Evolutionary conservation across 2,113 vertebrate genomes (phyloP).

Genomic region (Abramis brama): DNA sequence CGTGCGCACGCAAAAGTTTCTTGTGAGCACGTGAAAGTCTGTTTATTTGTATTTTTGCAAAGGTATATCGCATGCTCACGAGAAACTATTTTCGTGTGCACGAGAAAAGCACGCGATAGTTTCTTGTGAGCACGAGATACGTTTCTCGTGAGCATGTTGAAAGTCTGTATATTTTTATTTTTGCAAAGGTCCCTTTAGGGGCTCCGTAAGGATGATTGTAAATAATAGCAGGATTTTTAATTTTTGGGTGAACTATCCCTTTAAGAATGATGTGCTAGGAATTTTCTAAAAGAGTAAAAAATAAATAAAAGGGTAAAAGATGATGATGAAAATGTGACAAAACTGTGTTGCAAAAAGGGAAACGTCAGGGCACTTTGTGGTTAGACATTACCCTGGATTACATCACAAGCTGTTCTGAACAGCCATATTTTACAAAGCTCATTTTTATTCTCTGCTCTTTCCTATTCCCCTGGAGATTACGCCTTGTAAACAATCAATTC

Average conservation of each 20-base stretch:
- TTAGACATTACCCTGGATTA: constrained; percentile 27
- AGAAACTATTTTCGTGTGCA: no score
- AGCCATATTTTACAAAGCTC: constrained; percentile 22
- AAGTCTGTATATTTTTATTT: no score
- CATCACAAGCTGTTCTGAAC: constrained; percentile 26
- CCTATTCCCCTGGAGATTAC: constrained; percentile 15
- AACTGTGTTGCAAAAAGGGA: constrained; percentile 1
- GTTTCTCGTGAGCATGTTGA: no score
- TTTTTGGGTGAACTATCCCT: not conserved
- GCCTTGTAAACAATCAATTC: constrained; percentile 23
- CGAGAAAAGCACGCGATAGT: no score
- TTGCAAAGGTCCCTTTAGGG: no score
- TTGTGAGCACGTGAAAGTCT: no score
- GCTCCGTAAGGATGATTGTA: no score
- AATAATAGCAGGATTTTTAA: not conserved
- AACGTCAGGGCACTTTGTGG: constrained; percentile 2
- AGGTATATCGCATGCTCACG: no score
- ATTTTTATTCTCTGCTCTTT: constrained; percentile 28
- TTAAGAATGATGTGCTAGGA: not conserved
- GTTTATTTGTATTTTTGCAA: no score
- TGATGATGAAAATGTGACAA: constrained; percentile 39
- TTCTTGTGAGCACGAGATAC: no score
- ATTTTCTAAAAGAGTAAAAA: not conserved
- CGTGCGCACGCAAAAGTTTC: no score
- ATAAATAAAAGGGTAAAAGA: not conserved